A percentile compares a stretch with the other conserved stretches of the same genome.
Evolutionary conservation across 35 echinoderm and acorn worm species (phyloP).

Genomic region (Holothuria glaberrima): DNA sequence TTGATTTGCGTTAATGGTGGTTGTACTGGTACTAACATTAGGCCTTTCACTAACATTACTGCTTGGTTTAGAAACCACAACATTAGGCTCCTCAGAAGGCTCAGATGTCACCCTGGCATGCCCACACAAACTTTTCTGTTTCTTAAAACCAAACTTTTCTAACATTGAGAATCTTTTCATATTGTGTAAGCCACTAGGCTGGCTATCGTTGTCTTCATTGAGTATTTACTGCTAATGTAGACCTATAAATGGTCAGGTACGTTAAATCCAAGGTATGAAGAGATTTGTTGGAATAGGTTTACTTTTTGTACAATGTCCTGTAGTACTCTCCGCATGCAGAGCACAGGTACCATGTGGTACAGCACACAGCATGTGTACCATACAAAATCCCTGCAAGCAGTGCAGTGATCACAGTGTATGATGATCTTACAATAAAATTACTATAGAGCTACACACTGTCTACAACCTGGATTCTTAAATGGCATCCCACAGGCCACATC

Average conservation of each 20-base stretch:
- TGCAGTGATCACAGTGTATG: not conserved
- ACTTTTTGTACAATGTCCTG: not conserved
- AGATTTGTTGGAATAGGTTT: conserved; percentile 8
- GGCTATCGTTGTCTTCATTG: not conserved
- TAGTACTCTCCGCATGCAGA: not conserved
- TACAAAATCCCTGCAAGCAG: not conserved
- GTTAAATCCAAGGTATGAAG: not conserved
- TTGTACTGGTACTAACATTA: too few relatives aligned
- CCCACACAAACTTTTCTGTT: not conserved
- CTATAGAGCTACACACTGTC: not conserved
- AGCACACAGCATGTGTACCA: not conserved
- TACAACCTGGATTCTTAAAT: too few relatives aligned
- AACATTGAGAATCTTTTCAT: conserved; percentile 9
- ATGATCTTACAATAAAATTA: not conserved
- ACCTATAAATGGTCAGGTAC: not conserved
- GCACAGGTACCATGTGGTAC: not conserved
- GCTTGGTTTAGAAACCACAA: not conserved
- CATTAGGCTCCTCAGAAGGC: not conserved
- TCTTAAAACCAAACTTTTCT: too few relatives aligned
- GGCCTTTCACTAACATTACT: not conserved
- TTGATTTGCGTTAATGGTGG: too few relatives aligned
- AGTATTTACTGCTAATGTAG: conserved; percentile 2
- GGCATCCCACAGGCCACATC: too few relatives aligned
- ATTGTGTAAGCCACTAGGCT: conserved; percentile 11
- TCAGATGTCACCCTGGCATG: not conserved